Conservation (phyloP, 2,113 vertebrate species). For the Tinamus guttatus region DNA sequence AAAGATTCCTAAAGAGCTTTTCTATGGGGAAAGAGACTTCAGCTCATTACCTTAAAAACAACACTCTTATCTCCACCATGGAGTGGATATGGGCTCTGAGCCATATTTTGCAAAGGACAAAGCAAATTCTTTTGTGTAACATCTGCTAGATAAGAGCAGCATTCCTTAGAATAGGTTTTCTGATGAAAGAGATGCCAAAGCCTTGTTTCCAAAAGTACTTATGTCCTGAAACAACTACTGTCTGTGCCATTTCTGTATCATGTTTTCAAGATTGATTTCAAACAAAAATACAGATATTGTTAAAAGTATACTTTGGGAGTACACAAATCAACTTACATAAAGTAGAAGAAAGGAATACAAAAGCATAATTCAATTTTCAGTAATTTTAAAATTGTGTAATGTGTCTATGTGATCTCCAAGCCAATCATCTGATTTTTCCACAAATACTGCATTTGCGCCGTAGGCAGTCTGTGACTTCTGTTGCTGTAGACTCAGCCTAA, state of each 20-base stretch:
- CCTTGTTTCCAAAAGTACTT: constrained; percentile 34
- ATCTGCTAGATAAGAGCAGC: constrained; percentile 50
- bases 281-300: fast-evolving
- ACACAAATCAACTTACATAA: neutral
- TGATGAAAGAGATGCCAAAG: constrained; percentile 48
- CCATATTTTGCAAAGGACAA: constrained; percentile 50
- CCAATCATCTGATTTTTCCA: neutral
- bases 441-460: neutral
- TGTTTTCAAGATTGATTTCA: neutral
- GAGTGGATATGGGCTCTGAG: constrained; percentile 33
- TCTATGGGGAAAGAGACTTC: neutral
- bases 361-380: neutral
- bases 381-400: neutral
- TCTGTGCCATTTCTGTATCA: neutral
- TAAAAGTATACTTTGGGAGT: neutral
- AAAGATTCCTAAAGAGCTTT: constrained; percentile 40
- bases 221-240: neutral
- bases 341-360: neutral
- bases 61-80: constrained; percentile 7
- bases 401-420: neutral
- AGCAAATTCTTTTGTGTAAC: constrained; percentile 47
- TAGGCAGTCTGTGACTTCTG: neutral
- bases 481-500: neutral
- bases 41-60: constrained; percentile 53
- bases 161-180: constrained; percentile 57